These are phyloP conservation scores for Diacarnus erythraeanus DNA, from an alignment of 37 sponge, comb jelly and placozoan species.

Conservation along the genomic window DNA sequence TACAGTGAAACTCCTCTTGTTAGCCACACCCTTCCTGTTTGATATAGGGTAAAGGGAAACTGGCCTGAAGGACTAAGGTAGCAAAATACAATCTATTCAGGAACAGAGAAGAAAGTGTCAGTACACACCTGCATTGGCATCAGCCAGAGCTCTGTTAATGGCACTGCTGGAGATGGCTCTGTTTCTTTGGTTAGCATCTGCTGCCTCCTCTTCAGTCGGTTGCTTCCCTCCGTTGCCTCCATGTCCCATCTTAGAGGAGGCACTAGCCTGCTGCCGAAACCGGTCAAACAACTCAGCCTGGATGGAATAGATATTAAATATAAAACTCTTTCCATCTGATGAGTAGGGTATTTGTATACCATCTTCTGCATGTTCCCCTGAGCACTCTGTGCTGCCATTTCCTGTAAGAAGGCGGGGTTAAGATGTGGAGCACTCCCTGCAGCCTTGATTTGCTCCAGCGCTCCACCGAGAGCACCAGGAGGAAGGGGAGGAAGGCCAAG, in stretches of 20 bases:
- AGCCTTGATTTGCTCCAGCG: constrained; percentile 21
- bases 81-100: no score
- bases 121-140: constrained; percentile 63
- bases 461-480: constrained; percentile 6
- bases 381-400: constrained; percentile 38
- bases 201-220: constrained; percentile 62
- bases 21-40: no score
- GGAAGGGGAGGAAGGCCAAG: not conserved
- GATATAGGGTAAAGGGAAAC: no score
- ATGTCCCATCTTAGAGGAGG: constrained; percentile 11
- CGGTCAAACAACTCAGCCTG: constrained; percentile 71
- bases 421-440: constrained; percentile 76
- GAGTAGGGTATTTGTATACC: no score
- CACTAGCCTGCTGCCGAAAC: constrained; percentile 40
- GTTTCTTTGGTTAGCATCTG: constrained; percentile 86
- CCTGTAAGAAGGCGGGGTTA: constrained; percentile 91
- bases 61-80: no score
- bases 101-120: no score
- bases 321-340: no score
- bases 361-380: constrained; percentile 10
- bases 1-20: no score
- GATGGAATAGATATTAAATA: not conserved
- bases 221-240: not conserved
- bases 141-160: constrained; percentile 74
- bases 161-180: constrained; percentile 88